Base-by-base conservation (phyloP, 1,140 invertebrate genomes). In the Cecropterus lyciades region DNA sequence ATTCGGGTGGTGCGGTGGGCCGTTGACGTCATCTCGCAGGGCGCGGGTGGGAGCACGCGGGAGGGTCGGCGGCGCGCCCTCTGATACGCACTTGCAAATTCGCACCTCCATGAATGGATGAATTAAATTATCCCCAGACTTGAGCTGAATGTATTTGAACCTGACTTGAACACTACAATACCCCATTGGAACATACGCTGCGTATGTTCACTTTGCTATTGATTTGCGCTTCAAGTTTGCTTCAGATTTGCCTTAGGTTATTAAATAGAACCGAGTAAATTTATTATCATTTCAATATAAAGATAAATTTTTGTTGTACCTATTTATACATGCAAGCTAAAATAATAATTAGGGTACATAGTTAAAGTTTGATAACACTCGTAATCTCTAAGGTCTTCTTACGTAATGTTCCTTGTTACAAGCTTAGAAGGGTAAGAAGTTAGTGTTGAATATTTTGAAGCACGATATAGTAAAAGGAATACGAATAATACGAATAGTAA, bases 71-170 rank as follows among this genome's bases (percentile, higher is more conserved):
- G 85, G 79, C 84, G 85, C 86, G 84, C 86, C 85, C 84, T 87
- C 80, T 75, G 74, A 77, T 87, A 91, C 86, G 86, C 85, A 91
- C 88, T 91, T 87, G 81, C 84, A 85, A 89, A 89, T 89, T 91
- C 85, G 86, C 84, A 85, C 86, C 81, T 85, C 83, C 80, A 89
- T 91, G 84, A 91, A 89, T 91, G 86, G 73, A 84, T 66, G 77
- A 87, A 88, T 89, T 82, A 85, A 80, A 89, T 87, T 87, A 88
- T 88, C 71, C 75, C 75, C 72, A 79, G 71, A 73, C 74, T 73
- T 62, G 72, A 68, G 66, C 67, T 69, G 74, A 81, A 82, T 78
- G 77, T 80, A 72, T 74, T 69, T 69, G 77, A 65, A 82, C 80
- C 76, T 85, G 79, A 83, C 72, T 72, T 74, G 73, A 82, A 76